These are phyloP conservation scores for Listronotus oregonensis DNA, from an alignment of 1,140 invertebrate genomes.

Conservation along the genomic window DNA sequence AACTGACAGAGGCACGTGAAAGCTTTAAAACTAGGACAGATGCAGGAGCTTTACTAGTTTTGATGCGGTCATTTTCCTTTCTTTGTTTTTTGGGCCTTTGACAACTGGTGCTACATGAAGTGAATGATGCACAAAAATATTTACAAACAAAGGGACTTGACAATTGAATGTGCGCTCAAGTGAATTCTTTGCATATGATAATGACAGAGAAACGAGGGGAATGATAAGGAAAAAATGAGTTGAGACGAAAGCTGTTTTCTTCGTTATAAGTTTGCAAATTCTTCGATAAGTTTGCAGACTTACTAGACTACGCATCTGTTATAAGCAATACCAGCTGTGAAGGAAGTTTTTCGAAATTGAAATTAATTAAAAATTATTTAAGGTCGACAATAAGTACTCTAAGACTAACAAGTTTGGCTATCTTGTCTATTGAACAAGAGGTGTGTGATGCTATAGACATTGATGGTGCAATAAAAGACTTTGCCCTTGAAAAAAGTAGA, in stretches of 20 bases:
- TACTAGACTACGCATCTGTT: conserved; percentile 2
- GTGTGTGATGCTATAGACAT: no score
- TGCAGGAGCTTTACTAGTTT: no score
- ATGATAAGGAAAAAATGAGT: background rate
- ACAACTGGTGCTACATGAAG: conserved; percentile 8
- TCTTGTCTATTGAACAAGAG: no score
- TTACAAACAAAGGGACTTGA: conserved; percentile 13
- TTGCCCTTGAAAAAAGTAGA: conserved; percentile 5
- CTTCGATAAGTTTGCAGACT: background rate
- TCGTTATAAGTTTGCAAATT: conserved; percentile 1
- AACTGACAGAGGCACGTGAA: no score
- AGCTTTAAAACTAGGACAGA: no score
- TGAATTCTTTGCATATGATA: no score
- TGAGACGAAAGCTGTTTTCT: conserved; percentile 10
- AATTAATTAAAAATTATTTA: no score
- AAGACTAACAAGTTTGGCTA: no score
- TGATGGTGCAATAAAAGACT: conserved; percentile 5
- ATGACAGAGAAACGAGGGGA: background rate
- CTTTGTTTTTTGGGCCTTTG: conserved; percentile 28
- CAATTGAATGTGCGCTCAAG: no score
- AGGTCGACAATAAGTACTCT: no score
- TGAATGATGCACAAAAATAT: conserved; percentile 35
- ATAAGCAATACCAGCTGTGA: background rate
- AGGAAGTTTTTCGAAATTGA: no score
- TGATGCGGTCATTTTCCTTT: no score